Conservation (phyloP, 2,888 invertebrate genomes). For the Brachycybe producta region DNA sequence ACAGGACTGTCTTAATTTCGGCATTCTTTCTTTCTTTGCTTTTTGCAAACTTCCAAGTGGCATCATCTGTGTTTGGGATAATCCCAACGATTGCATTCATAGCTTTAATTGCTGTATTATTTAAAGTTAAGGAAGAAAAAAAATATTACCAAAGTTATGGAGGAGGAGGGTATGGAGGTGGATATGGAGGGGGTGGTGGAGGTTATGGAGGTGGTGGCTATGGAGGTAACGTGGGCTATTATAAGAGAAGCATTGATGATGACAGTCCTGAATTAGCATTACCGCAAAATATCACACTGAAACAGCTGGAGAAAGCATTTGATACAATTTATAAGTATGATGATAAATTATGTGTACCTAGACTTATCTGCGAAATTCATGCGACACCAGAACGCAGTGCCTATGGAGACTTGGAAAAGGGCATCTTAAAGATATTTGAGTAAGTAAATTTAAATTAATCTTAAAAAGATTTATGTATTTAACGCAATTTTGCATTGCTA, state of each 20-base stretch:
- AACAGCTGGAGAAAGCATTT: constrained; percentile 17
- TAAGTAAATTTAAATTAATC: too few species aligned
- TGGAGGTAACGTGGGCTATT: constrained; percentile 12
- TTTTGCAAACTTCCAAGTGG: constrained; percentile 6
- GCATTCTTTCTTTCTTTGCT: constrained; percentile 14
- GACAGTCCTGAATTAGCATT: constrained; percentile 11
- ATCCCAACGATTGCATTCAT: constrained; percentile 18
- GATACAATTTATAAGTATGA: constrained; percentile 17
- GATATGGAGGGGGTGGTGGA: constrained; percentile 5
- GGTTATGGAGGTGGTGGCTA: constrained; percentile 13
- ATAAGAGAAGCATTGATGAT: constrained; percentile 15
- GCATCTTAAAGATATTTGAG: constrained; percentile 16
- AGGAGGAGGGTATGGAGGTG: constrained; percentile 1
- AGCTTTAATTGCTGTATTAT: constrained; percentile 12
- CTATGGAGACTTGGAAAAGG: constrained; percentile 16
- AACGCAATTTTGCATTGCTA: not conserved
- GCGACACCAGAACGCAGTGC: constrained; percentile 10
- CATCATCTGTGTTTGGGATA: constrained; percentile 8
- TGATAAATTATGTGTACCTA: constrained; percentile 18
- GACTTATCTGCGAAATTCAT: constrained; percentile 19
- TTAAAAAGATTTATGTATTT: not conserved
- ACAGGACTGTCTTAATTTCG: constrained; percentile 9
- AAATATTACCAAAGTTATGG: constrained; percentile 2
- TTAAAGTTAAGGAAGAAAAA: constrained; percentile 17
- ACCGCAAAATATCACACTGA: constrained; percentile 11